Evolutionary conservation across 2,113 vertebrate genomes (phyloP), one percentile per base, ranked within the genome.

Genomic region (Toxostoma redivivum): DNA sequence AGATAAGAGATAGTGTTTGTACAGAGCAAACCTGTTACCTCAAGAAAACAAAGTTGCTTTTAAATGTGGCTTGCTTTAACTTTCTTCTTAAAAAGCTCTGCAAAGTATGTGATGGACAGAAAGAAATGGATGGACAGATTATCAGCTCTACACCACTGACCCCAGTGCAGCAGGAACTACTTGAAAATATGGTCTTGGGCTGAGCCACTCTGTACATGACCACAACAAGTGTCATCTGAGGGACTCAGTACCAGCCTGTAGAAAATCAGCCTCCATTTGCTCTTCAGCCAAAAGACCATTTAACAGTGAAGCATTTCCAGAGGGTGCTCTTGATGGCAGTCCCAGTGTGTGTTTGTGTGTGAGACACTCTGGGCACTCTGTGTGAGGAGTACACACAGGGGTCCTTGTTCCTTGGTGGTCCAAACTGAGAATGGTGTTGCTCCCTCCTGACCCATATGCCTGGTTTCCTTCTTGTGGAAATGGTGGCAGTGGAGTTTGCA

Each of bases 11-110:
- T 89, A 94, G 62, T 92, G 88, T 92, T 95, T 95, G 91, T 61
- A 96, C 84, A 92, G 95, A 95, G 89, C 83, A 96, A 96, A 96
- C 94, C 95, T 96, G 94, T 95, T 97, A 91, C 92, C 81, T 93
- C 93, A 94, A 83, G 84, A 95, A 92, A 97, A 94, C 79, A 96
- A 95, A 95, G 48, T 80, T 86, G 80, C 81, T 93, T 96, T 93
- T 80, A 91, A 90, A 89, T 48, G 23, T 90, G 80, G 14, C 47
- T 93, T 92, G n/a, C 66, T 90, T 81, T 95, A 86, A 67, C 88
- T 90, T 92, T 79, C n/a, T 23, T 74, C 50, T 95, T 95, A 45
- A 92, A 89, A 20, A 87, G 74, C 53, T 81, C 25, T 56, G 64
- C 47, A 40, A 77, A 64, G 13, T 62, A 51, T 51, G 24, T 17